Evolutionary conservation across 2,113 vertebrate genomes (phyloP).

Genomic region (Probosciger aterrimus): DNA sequence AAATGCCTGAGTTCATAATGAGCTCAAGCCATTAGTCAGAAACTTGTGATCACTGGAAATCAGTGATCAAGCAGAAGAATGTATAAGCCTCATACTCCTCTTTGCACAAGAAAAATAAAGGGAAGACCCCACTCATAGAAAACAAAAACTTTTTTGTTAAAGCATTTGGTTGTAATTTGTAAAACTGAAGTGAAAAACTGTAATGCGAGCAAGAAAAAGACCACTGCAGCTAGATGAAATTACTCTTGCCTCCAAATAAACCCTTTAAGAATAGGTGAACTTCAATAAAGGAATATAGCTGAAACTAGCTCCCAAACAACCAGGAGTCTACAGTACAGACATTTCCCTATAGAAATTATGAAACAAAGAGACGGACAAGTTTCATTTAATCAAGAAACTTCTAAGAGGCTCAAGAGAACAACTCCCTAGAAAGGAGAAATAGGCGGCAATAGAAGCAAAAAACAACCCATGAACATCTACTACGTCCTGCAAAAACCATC

Average conservation of each 20-base stretch:
- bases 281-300: background rate
- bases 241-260: background rate
- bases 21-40: background rate
- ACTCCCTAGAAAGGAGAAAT: background rate
- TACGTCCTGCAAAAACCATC: background rate
- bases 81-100: background rate
- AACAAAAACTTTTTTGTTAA: background rate
- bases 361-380: background rate
- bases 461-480: background rate
- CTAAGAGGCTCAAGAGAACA: background rate
- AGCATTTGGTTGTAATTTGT: background rate
- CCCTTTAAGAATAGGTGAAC: background rate
- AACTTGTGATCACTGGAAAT: background rate
- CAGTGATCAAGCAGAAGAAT: background rate
- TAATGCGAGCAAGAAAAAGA: background rate
- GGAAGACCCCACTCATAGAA: background rate
- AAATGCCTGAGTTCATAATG: background rate
- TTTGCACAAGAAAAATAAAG: background rate
- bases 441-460: fast-evolving
- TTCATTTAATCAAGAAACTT: background rate
- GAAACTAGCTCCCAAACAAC: background rate
- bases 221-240: background rate
- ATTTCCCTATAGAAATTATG: background rate
- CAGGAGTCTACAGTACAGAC: background rate
- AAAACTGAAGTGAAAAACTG: background rate